Base-by-base conservation (phyloP, 2,888 invertebrate species). In the Monopis laevigella region DNA sequence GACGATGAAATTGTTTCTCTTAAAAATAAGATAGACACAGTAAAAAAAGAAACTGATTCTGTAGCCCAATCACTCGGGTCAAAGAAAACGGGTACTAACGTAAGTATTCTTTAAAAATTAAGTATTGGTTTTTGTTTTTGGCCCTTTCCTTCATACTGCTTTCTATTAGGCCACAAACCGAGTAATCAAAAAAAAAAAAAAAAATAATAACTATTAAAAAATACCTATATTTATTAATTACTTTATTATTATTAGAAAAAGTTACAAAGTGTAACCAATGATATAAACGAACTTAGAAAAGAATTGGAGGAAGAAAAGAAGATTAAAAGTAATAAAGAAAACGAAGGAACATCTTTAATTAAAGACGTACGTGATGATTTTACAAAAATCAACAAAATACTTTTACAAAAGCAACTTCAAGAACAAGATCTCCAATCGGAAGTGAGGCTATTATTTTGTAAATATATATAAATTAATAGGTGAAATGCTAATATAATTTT, bases 321-420 rank as follows among this genome's bases (percentile, higher is more conserved):
- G 29, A n/a, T 39, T 13, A 75, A 69, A 45, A 19, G 34, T 3
- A 42, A 48, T 1, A 74, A 72, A 46, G 69, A 71, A 53, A n/a
- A 48, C 0, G 66, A 74, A 50, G 72, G 70, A 1, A 52, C 42
- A 1, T 45, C 45, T 10, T 62, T 53, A 35, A 52, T 78, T 1
- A 67, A 62, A 47, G 69, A 70, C 34, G 68, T 69, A 2, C 64
- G 78, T 45, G 60, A 61, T 1, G 72, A 75, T 18, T 48, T 78
- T 24, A 62, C 68, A 35, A 67, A 65, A 45, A 55, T 72, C n/a
- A 68, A 62, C 43, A 66, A 58, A 45, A 45, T 58, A 11, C 47
- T 77, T 12, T 41, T 78, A 10, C 57, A 66, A 46, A 75, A 69
- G 50, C 73, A 61, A 54, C 51, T 80, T 8, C 66, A 74, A 48